phyloP scores from a whole-genome alignment of 92 coral and sea anemone species.

The Blastomussa wellsi region DNA sequence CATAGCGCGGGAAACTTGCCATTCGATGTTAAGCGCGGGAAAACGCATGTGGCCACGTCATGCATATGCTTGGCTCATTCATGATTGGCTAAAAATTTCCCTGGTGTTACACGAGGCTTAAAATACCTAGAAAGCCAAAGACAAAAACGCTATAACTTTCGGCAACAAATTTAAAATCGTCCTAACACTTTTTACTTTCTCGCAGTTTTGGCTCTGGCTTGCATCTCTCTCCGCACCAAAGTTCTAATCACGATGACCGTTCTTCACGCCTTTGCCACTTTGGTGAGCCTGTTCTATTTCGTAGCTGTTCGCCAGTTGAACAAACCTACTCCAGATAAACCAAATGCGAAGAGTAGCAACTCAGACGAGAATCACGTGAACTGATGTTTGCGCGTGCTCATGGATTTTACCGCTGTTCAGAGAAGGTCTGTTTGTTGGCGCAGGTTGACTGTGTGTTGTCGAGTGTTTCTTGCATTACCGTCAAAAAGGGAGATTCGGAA shows the following conservation, averaged over 20 bases:
- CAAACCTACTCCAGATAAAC: constrained; percentile 81
- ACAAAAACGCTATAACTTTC: too few relatives aligned
- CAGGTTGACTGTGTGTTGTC: background rate
- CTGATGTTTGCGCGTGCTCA: constrained; percentile 33
- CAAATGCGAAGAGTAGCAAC: constrained; percentile 42
- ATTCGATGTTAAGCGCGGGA: background rate
- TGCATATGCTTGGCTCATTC: background rate
- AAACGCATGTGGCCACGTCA: background rate
- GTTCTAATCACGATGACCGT: constrained; percentile 53
- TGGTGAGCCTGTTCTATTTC: constrained; percentile 70
- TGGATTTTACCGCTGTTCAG: background rate
- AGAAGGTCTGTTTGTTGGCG: background rate
- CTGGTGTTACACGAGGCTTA: too few relatives aligned
- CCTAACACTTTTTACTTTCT: background rate
- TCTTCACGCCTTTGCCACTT: constrained; percentile 53
- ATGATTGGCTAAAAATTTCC: background rate
- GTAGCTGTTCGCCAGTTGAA: constrained; percentile 69
- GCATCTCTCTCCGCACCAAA: constrained; percentile 58
- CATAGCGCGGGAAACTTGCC: background rate
- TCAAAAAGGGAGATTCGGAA: background rate
- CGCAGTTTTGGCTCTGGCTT: constrained; percentile 60
- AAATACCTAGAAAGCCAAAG: too few relatives aligned
- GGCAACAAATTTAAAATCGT: too few relatives aligned
- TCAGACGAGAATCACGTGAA: constrained; percentile 61
- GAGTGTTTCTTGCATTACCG: background rate